A percentile compares a stretch with the other conserved stretches of the same genome.
phyloP scores from a whole-genome alignment of 1,140 invertebrate genomes.

The Zaprionus africanus region DNA sequence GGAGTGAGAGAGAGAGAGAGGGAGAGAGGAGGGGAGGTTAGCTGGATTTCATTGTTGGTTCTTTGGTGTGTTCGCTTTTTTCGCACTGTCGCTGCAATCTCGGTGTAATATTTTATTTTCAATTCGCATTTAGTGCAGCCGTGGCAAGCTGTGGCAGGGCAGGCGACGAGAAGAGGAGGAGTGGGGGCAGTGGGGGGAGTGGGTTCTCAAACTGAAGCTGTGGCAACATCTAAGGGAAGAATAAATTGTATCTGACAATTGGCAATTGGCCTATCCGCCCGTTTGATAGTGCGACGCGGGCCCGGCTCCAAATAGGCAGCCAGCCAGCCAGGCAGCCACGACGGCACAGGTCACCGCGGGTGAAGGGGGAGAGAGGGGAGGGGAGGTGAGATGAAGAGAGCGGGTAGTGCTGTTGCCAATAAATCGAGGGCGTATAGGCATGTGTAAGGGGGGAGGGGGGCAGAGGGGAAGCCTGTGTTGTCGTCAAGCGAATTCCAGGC shows the following conservation, averaged over 20 bases:
- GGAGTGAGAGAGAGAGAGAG: not conserved
- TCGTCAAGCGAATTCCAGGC: constrained; percentile 25
- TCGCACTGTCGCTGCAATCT: constrained; percentile 70
- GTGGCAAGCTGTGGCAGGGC: constrained; percentile 45
- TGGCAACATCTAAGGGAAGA: constrained; percentile 69
- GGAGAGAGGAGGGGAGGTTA: not conserved
- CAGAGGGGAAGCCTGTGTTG: constrained; percentile 26
- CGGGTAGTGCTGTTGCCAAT: constrained; percentile 48
- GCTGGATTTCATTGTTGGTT: constrained; percentile 47
- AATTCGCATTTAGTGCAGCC: constrained; percentile 82
- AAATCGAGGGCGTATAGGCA: constrained; percentile 55
- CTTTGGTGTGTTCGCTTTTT: constrained; percentile 41
- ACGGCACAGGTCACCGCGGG: not conserved
- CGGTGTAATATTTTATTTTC: constrained; percentile 82
- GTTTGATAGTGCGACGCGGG: constrained; percentile 72
- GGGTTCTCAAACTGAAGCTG: not conserved
- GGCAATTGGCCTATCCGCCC: constrained; percentile 81
- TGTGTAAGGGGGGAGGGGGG: not conserved
- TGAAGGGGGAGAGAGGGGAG: not conserved
- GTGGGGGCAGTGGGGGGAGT: not conserved
- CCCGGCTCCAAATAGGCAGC: constrained; percentile 39
- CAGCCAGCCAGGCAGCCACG: constrained; percentile 47
- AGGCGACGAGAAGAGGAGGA: not conserved
- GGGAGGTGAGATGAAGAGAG: not conserved
- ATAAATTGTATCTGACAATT: constrained; percentile 83